Conservation (phyloP, 2,113 vertebrate genomes). For the Nestor notabilis region DNA sequence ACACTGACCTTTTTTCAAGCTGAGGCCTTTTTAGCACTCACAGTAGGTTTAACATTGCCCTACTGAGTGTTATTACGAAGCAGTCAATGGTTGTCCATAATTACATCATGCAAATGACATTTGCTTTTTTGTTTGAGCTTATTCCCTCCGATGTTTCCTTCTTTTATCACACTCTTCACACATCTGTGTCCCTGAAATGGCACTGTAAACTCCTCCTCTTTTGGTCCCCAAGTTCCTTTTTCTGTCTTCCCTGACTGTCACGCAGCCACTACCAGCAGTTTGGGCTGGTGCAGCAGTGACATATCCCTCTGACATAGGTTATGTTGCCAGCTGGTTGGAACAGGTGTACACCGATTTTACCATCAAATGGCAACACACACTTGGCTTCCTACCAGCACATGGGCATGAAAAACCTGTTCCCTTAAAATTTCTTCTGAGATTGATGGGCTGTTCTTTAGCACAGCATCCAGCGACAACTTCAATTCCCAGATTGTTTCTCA, state of each 20-base stretch:
- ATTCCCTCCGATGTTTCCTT: constrained; percentile 84
- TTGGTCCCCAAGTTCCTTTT: constrained; percentile 77
- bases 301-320: constrained; percentile 85
- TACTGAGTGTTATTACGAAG: constrained; percentile 81
- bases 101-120: constrained; percentile 91
- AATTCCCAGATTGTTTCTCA: constrained; percentile 63
- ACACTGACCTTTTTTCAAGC: constrained; percentile 84
- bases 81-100: constrained; percentile 81
- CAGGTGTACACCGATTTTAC: constrained; percentile 93
- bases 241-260: constrained; percentile 81
- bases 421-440: constrained; percentile 76
- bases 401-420: constrained; percentile 86
- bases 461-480: constrained; percentile 65
- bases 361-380: constrained; percentile 85
- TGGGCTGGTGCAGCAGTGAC: constrained; percentile 66
- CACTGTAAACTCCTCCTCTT: constrained; percentile 72
- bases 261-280: constrained; percentile 69
- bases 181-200: constrained; percentile 82
- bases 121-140: constrained; percentile 86
- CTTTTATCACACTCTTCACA: constrained; percentile 85
- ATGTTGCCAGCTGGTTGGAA: constrained; percentile 90
- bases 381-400: constrained; percentile 88
- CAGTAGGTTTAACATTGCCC: constrained; percentile 82
- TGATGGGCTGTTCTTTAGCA: constrained; percentile 82
- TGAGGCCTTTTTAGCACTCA: constrained; percentile 81